Conservation (phyloP, 2,113 vertebrate genomes). For the Anser cygnoides region DNA sequence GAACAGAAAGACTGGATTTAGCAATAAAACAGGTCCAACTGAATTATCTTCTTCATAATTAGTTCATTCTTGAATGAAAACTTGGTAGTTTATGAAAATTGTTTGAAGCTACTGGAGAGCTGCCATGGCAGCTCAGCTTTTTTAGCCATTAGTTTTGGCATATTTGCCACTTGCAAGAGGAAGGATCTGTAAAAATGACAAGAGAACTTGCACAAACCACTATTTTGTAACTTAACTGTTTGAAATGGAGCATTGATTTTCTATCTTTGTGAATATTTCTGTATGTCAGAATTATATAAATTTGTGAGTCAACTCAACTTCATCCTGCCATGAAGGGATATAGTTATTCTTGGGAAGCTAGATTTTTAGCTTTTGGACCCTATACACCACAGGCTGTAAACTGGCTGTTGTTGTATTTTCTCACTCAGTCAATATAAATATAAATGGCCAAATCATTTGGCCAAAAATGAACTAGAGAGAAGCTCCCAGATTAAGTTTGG, state of each 20-base stretch:
- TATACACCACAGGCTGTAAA: background rate
- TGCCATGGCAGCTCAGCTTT: background rate
- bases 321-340: rapidly evolving
- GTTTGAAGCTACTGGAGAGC: background rate
- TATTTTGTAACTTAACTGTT: background rate
- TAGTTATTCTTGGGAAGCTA: background rate
- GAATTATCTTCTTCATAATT: background rate
- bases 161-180: background rate
- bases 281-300: background rate
- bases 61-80: background rate
- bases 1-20: background rate
- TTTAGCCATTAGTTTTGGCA: background rate
- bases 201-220: background rate
- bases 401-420: background rate
- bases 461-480: background rate
- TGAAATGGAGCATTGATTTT: background rate
- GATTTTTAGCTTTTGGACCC: background rate
- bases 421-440: background rate
- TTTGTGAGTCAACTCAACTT: background rate
- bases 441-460: rapidly evolving
- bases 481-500: background rate
- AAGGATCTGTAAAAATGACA: background rate
- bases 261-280: background rate
- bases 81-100: background rate
- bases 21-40: background rate